Evolutionary conservation across 2,797 vertebrate genomes (phyloP), one percentile per base, ranked within the genome.

Genomic region (Acipenser oxyrinchus): DNA sequence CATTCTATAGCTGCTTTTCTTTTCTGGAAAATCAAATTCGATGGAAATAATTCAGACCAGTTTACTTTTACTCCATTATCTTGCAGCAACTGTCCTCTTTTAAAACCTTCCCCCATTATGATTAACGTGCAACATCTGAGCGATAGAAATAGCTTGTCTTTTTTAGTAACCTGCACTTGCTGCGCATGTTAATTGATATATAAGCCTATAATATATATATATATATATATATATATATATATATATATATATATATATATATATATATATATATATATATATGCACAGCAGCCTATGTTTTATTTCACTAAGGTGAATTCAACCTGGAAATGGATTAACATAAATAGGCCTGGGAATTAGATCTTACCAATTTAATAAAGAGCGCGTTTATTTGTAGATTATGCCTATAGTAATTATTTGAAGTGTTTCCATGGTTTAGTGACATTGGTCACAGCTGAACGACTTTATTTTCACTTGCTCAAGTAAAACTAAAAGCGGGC

Each of bases 121-220:
- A 59, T 65, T 67, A 75, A 71, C 58, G 62, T 55, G 57, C 63
- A 55, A 18, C 74, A 73, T 73, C 60, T 71, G 69, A 70, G 62
- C 63, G 9, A 13, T 70, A 76, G 10, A 77, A 74, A 65, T 10
- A 64, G 61, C 51, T 55, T 18, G 18, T 18, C 18, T 64, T 57
- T 62, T 62, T 55, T 72, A 59, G 1, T 61, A 10, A 55, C 10
- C 53, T 55, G 5, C 52, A 57, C 66, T 58, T 66, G 10, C 72
- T 69, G 0, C 71, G 66, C 78, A 73, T 72, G 23, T 69, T 51
- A 62, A 73, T 71, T 73, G 53, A 50, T 52, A 50, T 52, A 37
- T 37, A 37, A 18, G 18, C 18, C 18, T 37, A 5, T 37, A 37
- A 3, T 37, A 37, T 37, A 37, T 37, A 3, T 37, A 23, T 23